These are phyloP conservation scores for Glyphotaelius pellucidus DNA, from an alignment of 2,888 invertebrate species.

Conservation along the genomic window DNA sequence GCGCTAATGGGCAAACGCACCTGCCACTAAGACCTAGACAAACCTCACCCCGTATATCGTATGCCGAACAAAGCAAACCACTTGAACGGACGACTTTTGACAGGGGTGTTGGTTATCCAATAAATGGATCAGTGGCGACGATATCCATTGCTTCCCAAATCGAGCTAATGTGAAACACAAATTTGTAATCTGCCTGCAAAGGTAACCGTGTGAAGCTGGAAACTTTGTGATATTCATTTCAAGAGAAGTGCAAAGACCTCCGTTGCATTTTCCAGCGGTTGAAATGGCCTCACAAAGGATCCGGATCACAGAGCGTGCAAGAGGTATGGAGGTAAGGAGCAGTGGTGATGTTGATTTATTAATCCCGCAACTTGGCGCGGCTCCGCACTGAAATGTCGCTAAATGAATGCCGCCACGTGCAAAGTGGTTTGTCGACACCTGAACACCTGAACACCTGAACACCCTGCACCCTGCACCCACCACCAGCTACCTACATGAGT, in stretches of 20 bases:
- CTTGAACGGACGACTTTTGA: too few species aligned
- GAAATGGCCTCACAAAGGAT: not conserved
- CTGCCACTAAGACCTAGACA: too few species aligned
- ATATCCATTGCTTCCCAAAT: too few species aligned
- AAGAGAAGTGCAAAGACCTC: not conserved
- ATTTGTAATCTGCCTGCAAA: not conserved
- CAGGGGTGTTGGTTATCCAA: too few species aligned
- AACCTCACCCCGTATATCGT: too few species aligned
- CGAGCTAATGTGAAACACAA: too few species aligned
- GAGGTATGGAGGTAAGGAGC: not conserved
- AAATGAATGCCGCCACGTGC: not conserved
- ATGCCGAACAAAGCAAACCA: too few species aligned
- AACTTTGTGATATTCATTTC: not conserved
- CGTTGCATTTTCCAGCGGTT: not conserved
- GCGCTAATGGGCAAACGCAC: too few species aligned
- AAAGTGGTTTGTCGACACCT: not conserved
- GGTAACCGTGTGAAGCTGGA: not conserved
- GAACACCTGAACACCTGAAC: too few species aligned
- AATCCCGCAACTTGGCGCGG: not conserved
- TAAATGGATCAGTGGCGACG: too few species aligned
- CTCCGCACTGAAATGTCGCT: not conserved
- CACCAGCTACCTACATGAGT: not conserved
- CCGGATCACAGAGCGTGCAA: not conserved
- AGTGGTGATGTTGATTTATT: not conserved
- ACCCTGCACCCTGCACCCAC: not conserved